These are phyloP conservation scores for Hecatera dysodea DNA, from an alignment of 2,888 invertebrate species.

Conservation along the genomic window DNA sequence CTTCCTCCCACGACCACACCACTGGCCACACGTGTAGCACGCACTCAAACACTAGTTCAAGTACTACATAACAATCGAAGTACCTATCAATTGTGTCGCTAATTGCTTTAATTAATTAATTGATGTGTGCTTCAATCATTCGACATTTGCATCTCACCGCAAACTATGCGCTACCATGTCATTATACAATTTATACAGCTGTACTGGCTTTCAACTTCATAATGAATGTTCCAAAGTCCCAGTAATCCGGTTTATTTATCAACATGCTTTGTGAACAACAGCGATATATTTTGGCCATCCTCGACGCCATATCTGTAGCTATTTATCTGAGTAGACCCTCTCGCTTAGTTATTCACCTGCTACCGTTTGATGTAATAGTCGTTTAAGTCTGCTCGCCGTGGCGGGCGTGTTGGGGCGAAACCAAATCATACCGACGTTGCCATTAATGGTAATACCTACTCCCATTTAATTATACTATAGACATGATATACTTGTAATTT, in stretches of 20 bases:
- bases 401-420: slow-evolving; percentile 63
- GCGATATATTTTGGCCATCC: slow-evolving; percentile 72
- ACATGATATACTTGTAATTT: slow-evolving; percentile 1
- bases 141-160: slow-evolving; percentile 31
- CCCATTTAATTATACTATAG: slow-evolving; percentile 62
- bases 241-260: slow-evolving; percentile 60
- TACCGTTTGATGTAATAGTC: slow-evolving; percentile 80
- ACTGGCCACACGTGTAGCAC: background rate
- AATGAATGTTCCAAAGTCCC: slow-evolving; percentile 37
- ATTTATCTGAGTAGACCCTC: slow-evolving; percentile 80
- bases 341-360: slow-evolving; percentile 82
- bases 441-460: slow-evolving; percentile 72
- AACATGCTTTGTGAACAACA: slow-evolving; percentile 63
- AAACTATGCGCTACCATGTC: slow-evolving; percentile 27
- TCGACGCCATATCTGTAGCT: slow-evolving; percentile 75
- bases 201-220: slow-evolving; percentile 31
- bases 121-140: slow-evolving; percentile 35
- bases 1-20: background rate
- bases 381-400: slow-evolving; percentile 74
- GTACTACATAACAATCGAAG: slow-evolving; percentile 19
- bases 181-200: slow-evolving; percentile 49
- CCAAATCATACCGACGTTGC: slow-evolving; percentile 68
- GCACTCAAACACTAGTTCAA: slow-evolving; percentile 22
- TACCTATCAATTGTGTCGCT: slow-evolving; percentile 31
- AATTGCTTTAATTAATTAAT: slow-evolving; percentile 56